Conservation (phyloP, 2,113 vertebrate genomes). For the Onychorhynchus coronatus region DNA sequence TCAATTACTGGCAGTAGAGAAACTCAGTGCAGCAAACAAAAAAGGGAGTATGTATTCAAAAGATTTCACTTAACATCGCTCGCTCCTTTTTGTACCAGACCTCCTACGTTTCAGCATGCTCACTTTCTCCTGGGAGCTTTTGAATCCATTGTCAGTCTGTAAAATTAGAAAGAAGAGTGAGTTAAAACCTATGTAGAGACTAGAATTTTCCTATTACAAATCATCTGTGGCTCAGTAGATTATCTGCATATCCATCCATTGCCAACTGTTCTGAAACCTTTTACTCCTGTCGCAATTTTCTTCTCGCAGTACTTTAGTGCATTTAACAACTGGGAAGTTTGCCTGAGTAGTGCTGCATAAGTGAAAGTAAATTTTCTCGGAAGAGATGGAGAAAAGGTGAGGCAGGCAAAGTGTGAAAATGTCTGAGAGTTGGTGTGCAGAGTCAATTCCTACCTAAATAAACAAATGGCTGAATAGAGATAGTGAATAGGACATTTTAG, state of each 20-base stretch:
- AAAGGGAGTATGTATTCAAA: constrained; percentile 41
- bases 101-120: constrained; percentile 18
- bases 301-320: neutral
- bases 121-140: constrained; percentile 43
- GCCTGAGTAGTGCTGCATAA: neutral
- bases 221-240: neutral
- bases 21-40: constrained; percentile 42
- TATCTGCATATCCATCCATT: constrained; percentile 23
- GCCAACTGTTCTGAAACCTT: constrained; percentile 23
- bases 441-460: neutral
- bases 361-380: neutral
- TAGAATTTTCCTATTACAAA: constrained; percentile 29
- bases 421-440: neutral
- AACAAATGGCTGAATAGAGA: neutral
- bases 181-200: neutral
- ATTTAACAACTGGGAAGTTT: constrained; percentile 13
- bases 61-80: constrained; percentile 49
- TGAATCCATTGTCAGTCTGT: constrained; percentile 25
- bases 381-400: neutral
- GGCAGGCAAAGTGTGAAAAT: neutral
- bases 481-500: neutral
- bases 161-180: constrained; percentile 33
- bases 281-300: neutral
- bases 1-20: constrained; percentile 40
- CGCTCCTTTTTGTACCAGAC: constrained; percentile 32